A percentile compares a stretch with the other conserved stretches of the same genome.
Conservation (phyloP, 2,113 vertebrate species). For the Hymenochirus boettgeri region DNA sequence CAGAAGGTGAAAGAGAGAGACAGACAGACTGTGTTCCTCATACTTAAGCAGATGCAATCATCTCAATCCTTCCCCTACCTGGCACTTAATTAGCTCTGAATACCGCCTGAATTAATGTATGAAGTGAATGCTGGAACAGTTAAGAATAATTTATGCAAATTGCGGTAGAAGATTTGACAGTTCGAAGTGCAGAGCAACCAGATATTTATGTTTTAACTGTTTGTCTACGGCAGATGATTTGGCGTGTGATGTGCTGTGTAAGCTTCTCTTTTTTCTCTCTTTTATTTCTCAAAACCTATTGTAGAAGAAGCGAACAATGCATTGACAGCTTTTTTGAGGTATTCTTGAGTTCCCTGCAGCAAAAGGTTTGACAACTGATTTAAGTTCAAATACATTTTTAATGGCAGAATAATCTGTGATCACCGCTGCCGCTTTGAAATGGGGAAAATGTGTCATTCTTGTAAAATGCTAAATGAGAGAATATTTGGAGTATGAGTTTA, state of each 20-base stretch:
- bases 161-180: conserved; percentile 37
- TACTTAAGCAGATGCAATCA: conserved; percentile 42
- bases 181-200: conserved; percentile 12
- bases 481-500: too few species aligned
- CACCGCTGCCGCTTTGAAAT: too few species aligned
- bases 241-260: background rate
- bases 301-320: too few species aligned
- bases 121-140: conserved; percentile 26
- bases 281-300: too few species aligned
- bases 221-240: background rate
- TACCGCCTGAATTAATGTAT: conserved; percentile 38
- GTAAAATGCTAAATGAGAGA: too few species aligned
- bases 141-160: conserved; percentile 40
- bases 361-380: too few species aligned
- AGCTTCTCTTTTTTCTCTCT: background rate
- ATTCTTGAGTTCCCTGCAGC: too few species aligned
- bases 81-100: conserved; percentile 41
- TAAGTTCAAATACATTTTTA: background rate
- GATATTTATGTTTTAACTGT: conserved; percentile 25
- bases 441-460: too few species aligned
- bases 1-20: conserved; percentile 19
- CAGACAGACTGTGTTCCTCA: conserved; percentile 14
- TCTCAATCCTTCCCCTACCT: conserved; percentile 31
- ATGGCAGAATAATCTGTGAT: background rate
- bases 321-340: too few species aligned